Percentiles rank a stretch among this genome's conserved stretches.
These are phyloP conservation scores for Barbus barbus DNA, from an alignment of 2,113 vertebrate genomes.

Conservation along the genomic window DNA sequence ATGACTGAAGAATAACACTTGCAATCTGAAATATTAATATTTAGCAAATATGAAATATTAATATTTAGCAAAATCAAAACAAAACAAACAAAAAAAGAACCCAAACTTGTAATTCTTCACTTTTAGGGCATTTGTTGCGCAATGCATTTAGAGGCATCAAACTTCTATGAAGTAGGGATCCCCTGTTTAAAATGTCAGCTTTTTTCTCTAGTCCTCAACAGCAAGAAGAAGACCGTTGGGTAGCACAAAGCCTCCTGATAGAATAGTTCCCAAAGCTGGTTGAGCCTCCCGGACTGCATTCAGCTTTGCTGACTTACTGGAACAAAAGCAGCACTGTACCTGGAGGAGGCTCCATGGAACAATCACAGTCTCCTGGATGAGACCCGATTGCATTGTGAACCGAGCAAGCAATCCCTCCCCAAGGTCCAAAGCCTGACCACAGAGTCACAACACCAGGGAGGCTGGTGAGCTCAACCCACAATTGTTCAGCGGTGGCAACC, in stretches of 20 bases:
- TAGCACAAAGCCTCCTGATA: slow-evolving; percentile 75
- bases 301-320: slow-evolving; percentile 73
- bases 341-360: slow-evolving; percentile 79
- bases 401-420: slow-evolving; percentile 76
- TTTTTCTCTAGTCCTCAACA: slow-evolving; percentile 58
- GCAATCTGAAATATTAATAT: not conserved
- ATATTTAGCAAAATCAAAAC: not conserved
- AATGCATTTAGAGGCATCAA: slow-evolving; percentile 29
- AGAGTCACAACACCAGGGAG: slow-evolving; percentile 74
- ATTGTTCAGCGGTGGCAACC: slow-evolving; percentile 50
- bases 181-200: slow-evolving; percentile 52
- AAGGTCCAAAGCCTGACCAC: slow-evolving; percentile 70
- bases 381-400: slow-evolving; percentile 79
- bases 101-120: not conserved
- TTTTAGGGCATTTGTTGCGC: slow-evolving; percentile 41
- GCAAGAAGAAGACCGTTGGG: slow-evolving; percentile 59
- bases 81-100: not conserved
- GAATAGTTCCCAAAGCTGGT: slow-evolving; percentile 73
- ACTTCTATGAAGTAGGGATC: slow-evolving; percentile 59
- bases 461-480: slow-evolving; percentile 57
- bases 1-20: not conserved
- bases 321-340: slow-evolving; percentile 94
- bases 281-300: slow-evolving; percentile 74
- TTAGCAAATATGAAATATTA: not conserved
- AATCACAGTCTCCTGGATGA: slow-evolving; percentile 82